phyloP scores from a whole-genome alignment of 2,797 vertebrate genomes.

The Sebastes cheni region DNA sequence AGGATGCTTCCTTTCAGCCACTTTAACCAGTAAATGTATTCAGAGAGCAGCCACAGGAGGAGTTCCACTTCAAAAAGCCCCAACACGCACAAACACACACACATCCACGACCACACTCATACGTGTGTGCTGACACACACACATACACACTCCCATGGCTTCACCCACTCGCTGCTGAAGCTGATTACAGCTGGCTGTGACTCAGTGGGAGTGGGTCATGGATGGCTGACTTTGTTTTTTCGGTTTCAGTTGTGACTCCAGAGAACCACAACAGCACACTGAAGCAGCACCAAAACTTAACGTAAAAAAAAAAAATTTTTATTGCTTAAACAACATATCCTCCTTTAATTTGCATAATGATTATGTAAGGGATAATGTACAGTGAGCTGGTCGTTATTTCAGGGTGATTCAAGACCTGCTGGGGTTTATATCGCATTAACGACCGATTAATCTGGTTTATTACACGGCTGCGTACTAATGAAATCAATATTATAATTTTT shows the following conservation, averaged over 20 bases:
- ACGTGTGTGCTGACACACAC: conserved; percentile 6
- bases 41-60: conserved; percentile 45
- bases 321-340: too few species aligned
- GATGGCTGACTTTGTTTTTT: conserved; percentile 58
- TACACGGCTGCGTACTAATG: too few species aligned
- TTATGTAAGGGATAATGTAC: too few species aligned
- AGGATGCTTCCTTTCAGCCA: conserved; percentile 58
- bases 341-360: too few species aligned
- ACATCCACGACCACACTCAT: conserved; percentile 5
- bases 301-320: too few species aligned
- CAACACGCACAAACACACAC: conserved; percentile 30
- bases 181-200: conserved; percentile 57
- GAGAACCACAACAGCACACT: conserved; percentile 21
- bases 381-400: too few species aligned
- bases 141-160: conserved; percentile 27
- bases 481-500: too few species aligned
- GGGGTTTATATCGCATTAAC: too few species aligned
- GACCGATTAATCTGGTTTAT: too few species aligned
- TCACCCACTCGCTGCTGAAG: conserved; percentile 46
- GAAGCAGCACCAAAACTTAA: background rate
- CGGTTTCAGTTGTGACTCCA: conserved; percentile 47
- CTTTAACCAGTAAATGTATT: conserved; percentile 64
- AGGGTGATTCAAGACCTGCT: too few species aligned
- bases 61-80: conserved; percentile 58
- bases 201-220: conserved; percentile 69